These are phyloP conservation scores for Caretta caretta DNA, from an alignment of 2,113 vertebrate genomes.

Conservation along the genomic window DNA sequence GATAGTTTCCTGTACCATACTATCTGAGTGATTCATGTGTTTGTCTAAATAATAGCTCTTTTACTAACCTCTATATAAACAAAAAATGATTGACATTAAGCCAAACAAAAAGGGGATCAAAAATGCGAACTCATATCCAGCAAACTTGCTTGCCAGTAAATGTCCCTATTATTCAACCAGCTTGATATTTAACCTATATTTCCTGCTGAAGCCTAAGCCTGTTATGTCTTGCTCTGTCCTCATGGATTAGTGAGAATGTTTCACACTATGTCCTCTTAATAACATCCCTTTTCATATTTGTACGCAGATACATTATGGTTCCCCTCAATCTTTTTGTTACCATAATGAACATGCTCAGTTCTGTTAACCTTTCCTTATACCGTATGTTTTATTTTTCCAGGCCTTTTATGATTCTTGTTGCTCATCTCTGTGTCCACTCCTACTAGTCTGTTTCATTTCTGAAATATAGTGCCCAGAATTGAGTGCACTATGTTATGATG, in stretches of 20 bases:
- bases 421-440: neutral
- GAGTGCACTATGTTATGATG: neutral
- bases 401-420: constrained; percentile 14
- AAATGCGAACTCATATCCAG: constrained; percentile 11
- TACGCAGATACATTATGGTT: constrained; percentile 28
- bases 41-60: constrained; percentile 40
- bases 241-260: neutral
- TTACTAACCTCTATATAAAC: constrained; percentile 38
- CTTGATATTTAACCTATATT: constrained; percentile 56
- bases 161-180: constrained; percentile 23
- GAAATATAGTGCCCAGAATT: neutral
- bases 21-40: neutral
- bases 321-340: constrained; percentile 30
- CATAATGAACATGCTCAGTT: neutral
- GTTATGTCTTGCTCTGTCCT: constrained; percentile 24
- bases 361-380: constrained; percentile 15
- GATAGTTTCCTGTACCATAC: neutral
- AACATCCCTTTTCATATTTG: constrained; percentile 7
- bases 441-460: constrained; percentile 8
- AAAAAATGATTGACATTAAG: constrained; percentile 18
- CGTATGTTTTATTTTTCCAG: neutral
- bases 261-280: neutral
- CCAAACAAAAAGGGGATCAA: constrained; percentile 36
- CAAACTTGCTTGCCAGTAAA: neutral
- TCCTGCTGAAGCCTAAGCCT: neutral